These are phyloP conservation scores for Phthorimaea operculella DNA, from an alignment of 1,140 invertebrate genomes.

Conservation along the genomic window DNA sequence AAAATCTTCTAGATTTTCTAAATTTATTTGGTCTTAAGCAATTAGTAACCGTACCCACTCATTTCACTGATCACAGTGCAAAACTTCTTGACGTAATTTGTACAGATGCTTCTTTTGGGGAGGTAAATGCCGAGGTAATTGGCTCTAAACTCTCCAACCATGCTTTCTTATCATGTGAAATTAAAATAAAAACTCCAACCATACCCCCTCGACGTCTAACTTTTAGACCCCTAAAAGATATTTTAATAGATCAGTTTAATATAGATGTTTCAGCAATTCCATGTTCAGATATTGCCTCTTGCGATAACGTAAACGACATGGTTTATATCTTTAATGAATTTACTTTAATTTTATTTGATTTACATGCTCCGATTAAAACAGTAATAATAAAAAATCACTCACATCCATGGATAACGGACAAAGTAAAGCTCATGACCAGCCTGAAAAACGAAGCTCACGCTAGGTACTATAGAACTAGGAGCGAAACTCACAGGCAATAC, in stretches of 20 bases:
- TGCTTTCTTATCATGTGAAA: constrained; percentile 11
- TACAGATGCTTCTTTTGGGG: background rate
- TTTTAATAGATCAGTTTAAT: constrained; percentile 6
- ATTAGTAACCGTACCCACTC: background rate
- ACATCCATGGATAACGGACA: constrained; percentile 17
- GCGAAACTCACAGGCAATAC: constrained; percentile 13
- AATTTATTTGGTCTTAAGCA: background rate
- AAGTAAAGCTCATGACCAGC: constrained; percentile 20
- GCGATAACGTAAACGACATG: background rate
- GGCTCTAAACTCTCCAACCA: background rate
- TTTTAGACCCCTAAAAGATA: constrained; percentile 14
- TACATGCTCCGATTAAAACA: background rate
- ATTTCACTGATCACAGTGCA: constrained; percentile 3
- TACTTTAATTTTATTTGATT: background rate
- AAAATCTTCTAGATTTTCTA: background rate
- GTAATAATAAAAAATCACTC: background rate
- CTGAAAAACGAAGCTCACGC: constrained; percentile 15
- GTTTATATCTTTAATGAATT: background rate
- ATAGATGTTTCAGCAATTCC: background rate
- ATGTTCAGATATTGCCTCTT: background rate
- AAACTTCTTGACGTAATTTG: constrained; percentile 8
- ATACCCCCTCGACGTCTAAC: constrained; percentile 1
- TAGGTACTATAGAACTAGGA: constrained; percentile 6
- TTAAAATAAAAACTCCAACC: constrained; percentile 11
- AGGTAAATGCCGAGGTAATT: background rate